Conservation (phyloP, 2,113 vertebrate genomes). For the Hippopotamus amphibius region DNA sequence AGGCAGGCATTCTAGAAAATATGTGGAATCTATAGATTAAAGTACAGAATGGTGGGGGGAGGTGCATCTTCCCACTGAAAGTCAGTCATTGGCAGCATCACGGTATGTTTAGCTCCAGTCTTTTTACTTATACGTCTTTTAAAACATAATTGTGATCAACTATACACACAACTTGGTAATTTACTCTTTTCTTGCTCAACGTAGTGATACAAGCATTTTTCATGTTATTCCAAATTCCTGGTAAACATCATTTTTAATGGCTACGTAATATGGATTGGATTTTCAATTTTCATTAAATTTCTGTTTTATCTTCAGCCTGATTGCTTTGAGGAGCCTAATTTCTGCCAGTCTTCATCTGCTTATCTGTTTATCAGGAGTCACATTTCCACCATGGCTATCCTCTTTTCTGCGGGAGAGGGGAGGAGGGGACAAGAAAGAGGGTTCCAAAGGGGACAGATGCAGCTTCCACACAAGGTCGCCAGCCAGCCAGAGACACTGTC, state of each 20-base stretch:
- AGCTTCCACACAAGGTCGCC: neutral
- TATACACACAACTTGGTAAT: conserved; percentile 74
- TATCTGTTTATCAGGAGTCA: conserved; percentile 73
- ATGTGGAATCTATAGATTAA: conserved; percentile 21
- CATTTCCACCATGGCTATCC: neutral
- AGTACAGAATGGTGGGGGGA: neutral
- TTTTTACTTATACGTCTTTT: conserved; percentile 69
- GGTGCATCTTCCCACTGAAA: neutral
- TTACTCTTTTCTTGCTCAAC: conserved; percentile 79
- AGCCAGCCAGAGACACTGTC: neutral
- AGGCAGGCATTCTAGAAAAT: conserved; percentile 54
- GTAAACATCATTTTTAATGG: conserved; percentile 83
- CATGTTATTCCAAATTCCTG: conserved; percentile 76
- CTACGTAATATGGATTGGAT: conserved; percentile 80
- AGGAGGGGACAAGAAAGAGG: neutral
- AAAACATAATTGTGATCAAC: conserved; percentile 80
- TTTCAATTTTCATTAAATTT: conserved; percentile 83
- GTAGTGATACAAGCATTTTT: conserved; percentile 80
- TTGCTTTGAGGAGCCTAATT: conserved; percentile 77
- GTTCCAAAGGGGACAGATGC: neutral
- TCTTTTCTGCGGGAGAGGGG: neutral
- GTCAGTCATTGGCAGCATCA: neutral
- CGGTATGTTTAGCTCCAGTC: neutral
- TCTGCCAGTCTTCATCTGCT: conserved; percentile 77
- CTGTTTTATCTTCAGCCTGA: conserved; percentile 79